Percentiles rank a stretch among this genome's conserved stretches.
phyloP scores from a whole-genome alignment of 2,888 invertebrate genomes.

The Apocheima hispidaria region DNA sequence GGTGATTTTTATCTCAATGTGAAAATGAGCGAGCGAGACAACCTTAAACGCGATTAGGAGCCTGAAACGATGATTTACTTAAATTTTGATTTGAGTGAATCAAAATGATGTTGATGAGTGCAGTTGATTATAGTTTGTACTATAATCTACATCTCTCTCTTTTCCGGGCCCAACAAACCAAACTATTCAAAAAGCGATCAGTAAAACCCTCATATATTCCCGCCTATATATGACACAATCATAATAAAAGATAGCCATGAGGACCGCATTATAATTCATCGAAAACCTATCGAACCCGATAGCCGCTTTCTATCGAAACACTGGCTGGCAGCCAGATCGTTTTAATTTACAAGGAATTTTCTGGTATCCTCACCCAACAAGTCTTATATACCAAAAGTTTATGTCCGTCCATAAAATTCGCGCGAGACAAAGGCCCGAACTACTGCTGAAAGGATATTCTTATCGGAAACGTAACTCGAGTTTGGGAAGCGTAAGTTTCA shows the following conservation, averaged over 20 bases:
- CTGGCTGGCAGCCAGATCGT: conserved; percentile 40
- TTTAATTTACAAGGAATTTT: conserved; percentile 37
- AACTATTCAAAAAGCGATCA: conserved; percentile 22
- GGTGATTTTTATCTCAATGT: no score
- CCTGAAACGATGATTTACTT: no score
- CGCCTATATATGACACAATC: conserved; percentile 26
- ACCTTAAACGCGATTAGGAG: no score
- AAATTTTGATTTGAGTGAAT: no score
- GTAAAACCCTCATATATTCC: conserved; percentile 23
- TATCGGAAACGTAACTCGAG: conserved; percentile 26
- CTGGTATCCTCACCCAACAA: conserved; percentile 30
- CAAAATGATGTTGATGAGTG: no score
- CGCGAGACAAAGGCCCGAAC: conserved; percentile 32
- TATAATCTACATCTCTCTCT: neutral
- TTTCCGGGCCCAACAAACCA: conserved; percentile 3
- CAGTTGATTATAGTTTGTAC: no score
- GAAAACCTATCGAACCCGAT: conserved; percentile 34
- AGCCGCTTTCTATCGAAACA: conserved; percentile 25
- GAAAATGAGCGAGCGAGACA: no score
- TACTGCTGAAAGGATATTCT: conserved; percentile 33
- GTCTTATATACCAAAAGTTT: conserved; percentile 42
- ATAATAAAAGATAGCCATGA: conserved; percentile 28
- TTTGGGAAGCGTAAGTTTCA: conserved; percentile 26
- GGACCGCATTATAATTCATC: conserved; percentile 26
- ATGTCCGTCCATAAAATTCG: conserved; percentile 32